These are phyloP conservation scores for Matsumyia berberina DNA, from an alignment of 2,888 invertebrate genomes.

Conservation along the genomic window DNA sequence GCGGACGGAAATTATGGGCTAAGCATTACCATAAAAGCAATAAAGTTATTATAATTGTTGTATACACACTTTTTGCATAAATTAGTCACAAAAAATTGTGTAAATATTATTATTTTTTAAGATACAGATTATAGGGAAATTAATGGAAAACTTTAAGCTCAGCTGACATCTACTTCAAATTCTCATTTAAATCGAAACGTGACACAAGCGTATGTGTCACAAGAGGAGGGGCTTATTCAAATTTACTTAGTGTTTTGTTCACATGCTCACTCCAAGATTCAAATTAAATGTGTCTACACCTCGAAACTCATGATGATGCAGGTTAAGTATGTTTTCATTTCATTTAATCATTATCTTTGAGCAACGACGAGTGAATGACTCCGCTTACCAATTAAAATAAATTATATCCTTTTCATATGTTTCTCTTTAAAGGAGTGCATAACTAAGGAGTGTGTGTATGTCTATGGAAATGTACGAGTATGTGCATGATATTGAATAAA, in stretches of 20 bases:
- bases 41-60: too few species aligned
- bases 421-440: not conserved
- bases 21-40: too few species aligned
- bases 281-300: not conserved
- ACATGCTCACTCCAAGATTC: not conserved
- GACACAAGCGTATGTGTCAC: too few species aligned
- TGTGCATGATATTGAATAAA: not conserved
- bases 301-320: not conserved
- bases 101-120: too few species aligned
- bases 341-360: slow-evolving; percentile 33
- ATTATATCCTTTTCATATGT: not conserved
- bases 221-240: too few species aligned
- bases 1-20: too few species aligned
- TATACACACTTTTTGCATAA: too few species aligned
- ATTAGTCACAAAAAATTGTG: too few species aligned
- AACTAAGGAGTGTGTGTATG: not conserved
- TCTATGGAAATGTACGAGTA: too few species aligned
- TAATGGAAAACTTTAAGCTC: too few species aligned
- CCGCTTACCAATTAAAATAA: slow-evolving; percentile 38
- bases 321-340: slow-evolving; percentile 40
- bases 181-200: not conserved
- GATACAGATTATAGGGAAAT: too few species aligned
- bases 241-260: not conserved
- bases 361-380: slow-evolving; percentile 17
- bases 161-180: not conserved